These are phyloP conservation scores for Dasyornis broadbenti DNA, from an alignment of 2,113 vertebrate species.

Conservation along the genomic window DNA sequence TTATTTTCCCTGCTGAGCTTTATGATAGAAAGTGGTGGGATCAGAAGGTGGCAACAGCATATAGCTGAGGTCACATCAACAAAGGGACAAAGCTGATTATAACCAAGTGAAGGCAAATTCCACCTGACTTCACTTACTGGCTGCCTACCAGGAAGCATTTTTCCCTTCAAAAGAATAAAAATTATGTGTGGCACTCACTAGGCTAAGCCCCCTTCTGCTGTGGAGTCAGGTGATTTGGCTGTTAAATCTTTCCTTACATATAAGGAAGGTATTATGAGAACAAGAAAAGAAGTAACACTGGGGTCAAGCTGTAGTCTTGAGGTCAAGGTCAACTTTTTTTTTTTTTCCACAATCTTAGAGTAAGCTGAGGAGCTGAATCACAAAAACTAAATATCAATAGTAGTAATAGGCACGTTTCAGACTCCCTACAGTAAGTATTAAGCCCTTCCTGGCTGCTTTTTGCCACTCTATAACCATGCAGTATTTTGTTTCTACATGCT, in stretches of 20 bases:
- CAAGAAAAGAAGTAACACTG: neutral
- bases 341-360: neutral
- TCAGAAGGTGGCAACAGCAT: neutral
- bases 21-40: neutral
- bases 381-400: neutral
- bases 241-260: neutral
- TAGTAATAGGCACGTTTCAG: neutral
- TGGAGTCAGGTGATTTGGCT: neutral
- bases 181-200: neutral
- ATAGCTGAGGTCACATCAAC: neutral
- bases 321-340: conserved; percentile 17
- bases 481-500: neutral
- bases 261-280: neutral
- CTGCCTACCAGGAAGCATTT: neutral
- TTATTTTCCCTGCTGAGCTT: neutral
- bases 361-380: neutral
- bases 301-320: neutral
- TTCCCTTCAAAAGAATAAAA: neutral
- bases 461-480: neutral
- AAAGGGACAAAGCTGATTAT: conserved; percentile 22
- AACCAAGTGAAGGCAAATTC: conserved; percentile 16
- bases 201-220: neutral
- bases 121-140: neutral
- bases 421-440: neutral
- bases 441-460: neutral